phyloP scores from a whole-genome alignment of 2,888 invertebrate species.

The Eulithis testata region DNA sequence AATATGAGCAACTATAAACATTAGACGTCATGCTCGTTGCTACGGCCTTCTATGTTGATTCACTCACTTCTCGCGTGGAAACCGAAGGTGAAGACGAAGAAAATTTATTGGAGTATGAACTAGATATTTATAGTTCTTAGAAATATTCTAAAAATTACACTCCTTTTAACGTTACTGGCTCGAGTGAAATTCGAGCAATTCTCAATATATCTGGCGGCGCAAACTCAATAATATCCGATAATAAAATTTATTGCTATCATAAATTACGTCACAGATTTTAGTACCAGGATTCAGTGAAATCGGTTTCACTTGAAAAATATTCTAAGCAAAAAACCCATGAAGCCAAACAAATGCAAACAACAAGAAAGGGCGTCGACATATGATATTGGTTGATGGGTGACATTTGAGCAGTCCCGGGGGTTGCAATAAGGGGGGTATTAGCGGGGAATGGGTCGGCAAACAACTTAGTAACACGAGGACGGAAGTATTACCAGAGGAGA shows the following conservation, averaged over 20 bases:
- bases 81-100: slow-evolving; percentile 70
- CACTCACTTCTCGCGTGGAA: slow-evolving; percentile 63
- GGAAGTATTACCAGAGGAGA: slow-evolving; percentile 14
- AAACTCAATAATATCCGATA: slow-evolving; percentile 47
- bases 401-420: slow-evolving; percentile 31
- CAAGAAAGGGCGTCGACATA: slow-evolving; percentile 17
- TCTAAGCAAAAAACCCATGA: slow-evolving; percentile 5
- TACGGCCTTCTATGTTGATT: slow-evolving; percentile 66
- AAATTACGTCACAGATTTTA: slow-evolving; percentile 41
- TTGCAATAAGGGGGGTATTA: slow-evolving; percentile 28
- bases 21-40: slow-evolving; percentile 70
- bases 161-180: slow-evolving; percentile 55
- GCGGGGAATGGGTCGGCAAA: slow-evolving; percentile 15
- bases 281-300: slow-evolving; percentile 7
- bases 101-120: slow-evolving; percentile 75
- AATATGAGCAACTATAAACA: slow-evolving; percentile 74
- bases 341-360: slow-evolving; percentile 25
- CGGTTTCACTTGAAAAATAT: no score
- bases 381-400: slow-evolving; percentile 34
- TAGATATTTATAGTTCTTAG: slow-evolving; percentile 75
- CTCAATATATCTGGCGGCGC: slow-evolving; percentile 43
- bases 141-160: slow-evolving; percentile 75
- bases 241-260: slow-evolving; percentile 42
- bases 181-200: slow-evolving; percentile 43
- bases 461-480: slow-evolving; percentile 11